Conservation (phyloP, 2,113 vertebrate species). For the Axis porcinus region DNA sequence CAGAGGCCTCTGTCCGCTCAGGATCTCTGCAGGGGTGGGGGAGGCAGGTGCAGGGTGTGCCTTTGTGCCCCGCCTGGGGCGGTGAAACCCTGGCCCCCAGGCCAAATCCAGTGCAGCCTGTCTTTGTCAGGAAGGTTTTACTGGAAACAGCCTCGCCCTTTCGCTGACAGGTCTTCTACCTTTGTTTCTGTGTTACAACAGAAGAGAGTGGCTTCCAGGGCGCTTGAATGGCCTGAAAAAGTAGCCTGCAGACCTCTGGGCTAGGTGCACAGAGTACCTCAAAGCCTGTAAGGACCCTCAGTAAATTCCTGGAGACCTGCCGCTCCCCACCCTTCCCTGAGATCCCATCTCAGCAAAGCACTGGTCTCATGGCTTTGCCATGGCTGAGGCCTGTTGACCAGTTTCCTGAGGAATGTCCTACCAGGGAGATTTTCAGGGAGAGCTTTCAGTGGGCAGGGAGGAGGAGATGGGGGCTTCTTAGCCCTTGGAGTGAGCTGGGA, state of each 20-base stretch:
- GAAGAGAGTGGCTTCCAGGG: background rate
- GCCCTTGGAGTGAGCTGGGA: background rate
- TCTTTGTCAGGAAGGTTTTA: background rate
- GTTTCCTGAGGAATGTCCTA: background rate
- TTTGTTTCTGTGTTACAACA: background rate
- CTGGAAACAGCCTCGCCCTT: background rate
- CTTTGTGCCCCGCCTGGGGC: background rate
- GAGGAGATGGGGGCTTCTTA: background rate
- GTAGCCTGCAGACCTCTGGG: background rate
- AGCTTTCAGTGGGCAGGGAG: background rate
- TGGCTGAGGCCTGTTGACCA: background rate
- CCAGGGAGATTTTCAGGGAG: background rate
- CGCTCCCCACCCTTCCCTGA: background rate
- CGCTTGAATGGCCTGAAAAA: background rate
- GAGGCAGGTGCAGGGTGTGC: background rate
- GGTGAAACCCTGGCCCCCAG: background rate
- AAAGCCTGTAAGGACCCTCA: background rate
- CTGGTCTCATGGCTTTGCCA: background rate
- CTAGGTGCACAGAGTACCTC: background rate
- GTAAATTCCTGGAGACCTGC: background rate
- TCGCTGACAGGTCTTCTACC: accelerated
- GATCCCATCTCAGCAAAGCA: background rate
- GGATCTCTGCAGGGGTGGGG: background rate
- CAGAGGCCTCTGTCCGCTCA: background rate
- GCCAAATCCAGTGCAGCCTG: background rate